Evolutionary conservation across 2,888 invertebrate genomes (phyloP).

Genomic region (Nomada ruficornis): DNA sequence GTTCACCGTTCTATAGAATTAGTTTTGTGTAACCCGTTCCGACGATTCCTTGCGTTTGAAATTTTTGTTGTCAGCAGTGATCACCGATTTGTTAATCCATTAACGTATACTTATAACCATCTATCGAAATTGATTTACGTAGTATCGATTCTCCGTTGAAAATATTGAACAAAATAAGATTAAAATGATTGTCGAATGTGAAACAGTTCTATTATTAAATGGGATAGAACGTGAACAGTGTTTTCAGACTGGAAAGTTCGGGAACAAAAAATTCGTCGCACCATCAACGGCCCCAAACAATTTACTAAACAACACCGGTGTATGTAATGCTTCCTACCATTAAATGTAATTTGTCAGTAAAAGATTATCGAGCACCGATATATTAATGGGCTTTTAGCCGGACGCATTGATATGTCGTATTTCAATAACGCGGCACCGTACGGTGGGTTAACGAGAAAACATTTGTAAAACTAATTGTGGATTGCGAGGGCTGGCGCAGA

Average conservation of each 20-base stretch:
- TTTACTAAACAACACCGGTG: conserved; percentile 27
- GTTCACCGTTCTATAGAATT: conserved; percentile 17
- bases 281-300: neutral
- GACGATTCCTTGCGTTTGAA: neutral
- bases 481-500: conserved; percentile 41
- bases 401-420: conserved; percentile 62
- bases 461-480: conserved; percentile 65
- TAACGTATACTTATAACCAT: too few species aligned
- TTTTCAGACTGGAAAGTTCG: neutral
- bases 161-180: too few species aligned
- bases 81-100: too few species aligned
- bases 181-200: too few species aligned
- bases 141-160: too few species aligned
- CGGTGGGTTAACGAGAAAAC: conserved; percentile 61
- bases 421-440: conserved; percentile 53
- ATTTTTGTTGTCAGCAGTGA: too few species aligned
- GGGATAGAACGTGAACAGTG: too few species aligned
- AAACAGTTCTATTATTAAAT: too few species aligned
- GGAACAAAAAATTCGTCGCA: neutral
- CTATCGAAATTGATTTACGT: too few species aligned
- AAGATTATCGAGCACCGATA: conserved; percentile 61
- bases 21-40: too few species aligned
- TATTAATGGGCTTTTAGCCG: conserved; percentile 58
- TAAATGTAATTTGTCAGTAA: conserved; percentile 62
- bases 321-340: conserved; percentile 52